phyloP scores from a whole-genome alignment of 2,888 invertebrate species.

The Synergus itoensis region DNA sequence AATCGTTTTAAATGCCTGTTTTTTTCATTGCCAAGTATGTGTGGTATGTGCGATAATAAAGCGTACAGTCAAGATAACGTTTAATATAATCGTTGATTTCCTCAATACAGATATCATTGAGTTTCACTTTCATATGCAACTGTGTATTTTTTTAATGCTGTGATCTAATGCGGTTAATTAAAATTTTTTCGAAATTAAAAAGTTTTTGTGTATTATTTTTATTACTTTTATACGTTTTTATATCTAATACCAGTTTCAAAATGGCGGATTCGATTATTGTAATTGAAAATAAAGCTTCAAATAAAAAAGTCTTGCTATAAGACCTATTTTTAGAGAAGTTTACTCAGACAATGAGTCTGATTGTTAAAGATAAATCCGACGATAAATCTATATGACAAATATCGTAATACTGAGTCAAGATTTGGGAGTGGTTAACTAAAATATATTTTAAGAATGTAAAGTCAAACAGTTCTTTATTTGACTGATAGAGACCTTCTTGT shows the following conservation, averaged over 20 bases:
- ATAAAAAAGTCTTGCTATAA: neutral
- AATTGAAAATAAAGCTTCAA: neutral
- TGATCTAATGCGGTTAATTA: neutral
- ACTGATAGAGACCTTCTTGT: neutral
- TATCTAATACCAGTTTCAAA: neutral
- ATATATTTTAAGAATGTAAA: neutral
- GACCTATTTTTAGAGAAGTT: neutral
- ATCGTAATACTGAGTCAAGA: neutral
- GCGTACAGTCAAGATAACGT: neutral
- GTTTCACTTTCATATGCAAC: neutral
- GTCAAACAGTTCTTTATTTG: constrained; percentile 5
- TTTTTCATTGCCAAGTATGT: constrained; percentile 4
- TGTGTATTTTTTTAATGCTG: neutral
- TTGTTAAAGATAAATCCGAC: constrained; percentile 5
- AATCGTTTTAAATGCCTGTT: neutral
- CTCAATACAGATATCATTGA: neutral
- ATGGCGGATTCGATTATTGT: neutral
- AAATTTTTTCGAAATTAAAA: neutral
- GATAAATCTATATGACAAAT: constrained; percentile 1
- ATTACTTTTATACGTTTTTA: neutral
- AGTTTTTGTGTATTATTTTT: neutral
- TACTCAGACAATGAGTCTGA: neutral
- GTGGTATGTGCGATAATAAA: neutral
- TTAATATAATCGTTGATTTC: neutral
- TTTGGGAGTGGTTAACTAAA: neutral